These are phyloP conservation scores for Cremastinae sp. DNA, from an alignment of 2,888 invertebrate genomes.

Conservation along the genomic window DNA sequence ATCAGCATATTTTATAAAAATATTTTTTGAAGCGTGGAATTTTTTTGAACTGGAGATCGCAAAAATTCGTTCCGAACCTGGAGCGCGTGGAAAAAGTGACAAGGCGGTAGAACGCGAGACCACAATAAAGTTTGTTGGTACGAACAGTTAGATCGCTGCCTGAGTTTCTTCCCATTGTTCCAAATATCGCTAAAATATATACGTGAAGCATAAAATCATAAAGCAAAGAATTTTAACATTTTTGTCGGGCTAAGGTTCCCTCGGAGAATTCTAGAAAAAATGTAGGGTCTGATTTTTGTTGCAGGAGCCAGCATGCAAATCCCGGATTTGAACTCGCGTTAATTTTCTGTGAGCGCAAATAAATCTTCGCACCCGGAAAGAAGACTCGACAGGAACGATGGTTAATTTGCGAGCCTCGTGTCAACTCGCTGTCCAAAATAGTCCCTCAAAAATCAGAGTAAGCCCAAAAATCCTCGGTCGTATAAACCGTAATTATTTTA, in stretches of 20 bases:
- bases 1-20: background rate
- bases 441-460: conserved; percentile 8
- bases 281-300: conserved; percentile 6
- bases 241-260: conserved; percentile 61
- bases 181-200: conserved; percentile 75
- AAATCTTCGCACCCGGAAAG: conserved; percentile 67
- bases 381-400: conserved; percentile 65
- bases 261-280: too few species aligned
- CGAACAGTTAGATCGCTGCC: conserved; percentile 68
- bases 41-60: background rate
- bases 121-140: conserved; percentile 26
- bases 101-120: conserved; percentile 3
- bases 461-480: conserved; percentile 33
- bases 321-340: conserved; percentile 35
- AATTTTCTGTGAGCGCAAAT: conserved; percentile 53
- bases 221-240: conserved; percentile 72
- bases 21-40: background rate
- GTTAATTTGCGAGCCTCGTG: conserved; percentile 66
- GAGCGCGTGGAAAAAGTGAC: conserved; percentile 22
- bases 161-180: conserved; percentile 69
- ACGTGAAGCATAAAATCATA: conserved; percentile 72
- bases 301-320: conserved; percentile 70
- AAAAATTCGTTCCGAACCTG: background rate
- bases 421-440: conserved; percentile 3
- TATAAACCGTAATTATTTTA: conserved; percentile 42